phyloP scores from a whole-genome alignment of 2,888 invertebrate genomes.

The Hyles lineata region DNA sequence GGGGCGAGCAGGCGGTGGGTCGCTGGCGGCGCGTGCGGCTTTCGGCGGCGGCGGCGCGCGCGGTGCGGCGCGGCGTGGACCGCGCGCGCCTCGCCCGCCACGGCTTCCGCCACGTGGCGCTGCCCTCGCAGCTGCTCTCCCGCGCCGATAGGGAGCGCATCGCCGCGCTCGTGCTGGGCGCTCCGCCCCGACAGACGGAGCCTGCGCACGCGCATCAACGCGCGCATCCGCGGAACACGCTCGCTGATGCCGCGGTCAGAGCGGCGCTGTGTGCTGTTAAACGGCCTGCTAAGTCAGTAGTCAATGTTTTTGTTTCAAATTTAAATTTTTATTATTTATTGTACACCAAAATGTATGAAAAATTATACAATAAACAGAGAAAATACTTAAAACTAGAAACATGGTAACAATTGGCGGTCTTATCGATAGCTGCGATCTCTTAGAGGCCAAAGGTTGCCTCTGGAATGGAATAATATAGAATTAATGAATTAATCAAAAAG shows the following conservation, averaged over 20 bases:
- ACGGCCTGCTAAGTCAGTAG: conserved; percentile 41
- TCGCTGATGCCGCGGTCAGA: conserved; percentile 63
- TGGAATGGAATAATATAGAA: no score
- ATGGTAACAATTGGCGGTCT: no score
- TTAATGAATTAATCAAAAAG: no score
- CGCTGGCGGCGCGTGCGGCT: conserved; percentile 53
- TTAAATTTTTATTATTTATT: no score
- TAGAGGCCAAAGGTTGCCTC: no score
- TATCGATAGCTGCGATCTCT: no score
- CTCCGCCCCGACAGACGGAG: conserved; percentile 47
- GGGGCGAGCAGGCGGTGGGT: conserved; percentile 17
- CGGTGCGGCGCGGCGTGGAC: conserved; percentile 50
- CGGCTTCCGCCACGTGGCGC: conserved; percentile 65
- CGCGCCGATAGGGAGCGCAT: conserved; percentile 71
- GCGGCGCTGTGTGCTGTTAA: conserved; percentile 51
- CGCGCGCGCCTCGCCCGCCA: conserved; percentile 54
- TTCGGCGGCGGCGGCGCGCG: conserved; percentile 46
- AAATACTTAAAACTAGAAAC: no score
- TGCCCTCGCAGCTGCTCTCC: conserved; percentile 86
- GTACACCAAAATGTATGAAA: no score
- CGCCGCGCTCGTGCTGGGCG: conserved; percentile 66
- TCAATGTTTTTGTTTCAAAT: neutral
- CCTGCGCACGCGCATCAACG: conserved; percentile 44
- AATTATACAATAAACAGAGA: no score
- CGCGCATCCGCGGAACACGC: conserved; percentile 47